phyloP scores from a whole-genome alignment of 2,888 invertebrate genomes.

The Gibbula magus region DNA sequence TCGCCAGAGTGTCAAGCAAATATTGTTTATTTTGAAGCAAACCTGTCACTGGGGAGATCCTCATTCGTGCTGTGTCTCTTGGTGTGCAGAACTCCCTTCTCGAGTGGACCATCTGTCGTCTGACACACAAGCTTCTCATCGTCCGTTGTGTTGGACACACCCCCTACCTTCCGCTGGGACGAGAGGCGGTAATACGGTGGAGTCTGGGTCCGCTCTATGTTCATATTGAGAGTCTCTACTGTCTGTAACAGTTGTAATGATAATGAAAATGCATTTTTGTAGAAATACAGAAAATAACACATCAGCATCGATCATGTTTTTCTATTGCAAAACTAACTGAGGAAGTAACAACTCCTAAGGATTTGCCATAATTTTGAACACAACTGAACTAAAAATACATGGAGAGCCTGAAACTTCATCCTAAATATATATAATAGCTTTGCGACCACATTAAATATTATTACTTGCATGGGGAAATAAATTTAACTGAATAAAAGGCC shows the following conservation, averaged over 20 bases:
- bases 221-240: constrained; percentile 95
- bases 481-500: too few species aligned
- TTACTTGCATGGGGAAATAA: too few species aligned
- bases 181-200: constrained; percentile 98
- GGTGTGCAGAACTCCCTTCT: constrained; percentile 95
- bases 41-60: constrained; percentile 67
- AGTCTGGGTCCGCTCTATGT: constrained; percentile 97
- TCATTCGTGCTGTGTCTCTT: constrained; percentile 83
- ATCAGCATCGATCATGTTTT: background rate
- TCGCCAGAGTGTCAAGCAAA: background rate
- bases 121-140: constrained; percentile 76
- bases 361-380: too few species aligned
- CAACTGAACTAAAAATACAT: too few species aligned
- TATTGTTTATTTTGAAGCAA: background rate
- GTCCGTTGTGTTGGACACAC: constrained; percentile 71
- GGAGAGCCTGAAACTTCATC: too few species aligned
- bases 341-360: too few species aligned
- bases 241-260: constrained; percentile 77
- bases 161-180: constrained; percentile 67
- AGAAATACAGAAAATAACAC: background rate
- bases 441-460: too few species aligned
- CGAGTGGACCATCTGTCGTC: constrained; percentile 80
- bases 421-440: too few species aligned
- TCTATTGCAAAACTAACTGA: background rate
- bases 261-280: background rate